Evolutionary conservation across 2,113 vertebrate species (phyloP).

Genomic region (Cottus gobio): DNA sequence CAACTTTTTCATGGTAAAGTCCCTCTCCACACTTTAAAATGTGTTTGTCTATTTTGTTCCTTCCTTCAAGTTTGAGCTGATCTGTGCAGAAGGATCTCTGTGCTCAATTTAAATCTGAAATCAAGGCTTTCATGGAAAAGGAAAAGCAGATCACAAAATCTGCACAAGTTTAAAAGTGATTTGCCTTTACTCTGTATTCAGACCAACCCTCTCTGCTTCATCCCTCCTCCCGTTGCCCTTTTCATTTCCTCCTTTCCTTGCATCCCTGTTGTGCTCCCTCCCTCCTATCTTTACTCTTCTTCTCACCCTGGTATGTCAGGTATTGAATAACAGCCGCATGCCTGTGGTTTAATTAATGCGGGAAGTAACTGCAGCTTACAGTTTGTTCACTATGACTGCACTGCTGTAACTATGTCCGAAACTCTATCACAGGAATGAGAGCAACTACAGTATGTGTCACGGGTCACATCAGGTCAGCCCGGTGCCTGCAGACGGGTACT

Average conservation of each 20-base stretch:
- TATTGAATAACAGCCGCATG: constrained; percentile 63
- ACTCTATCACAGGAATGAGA: constrained; percentile 26
- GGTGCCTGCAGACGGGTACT: background rate
- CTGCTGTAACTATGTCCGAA: constrained; percentile 24
- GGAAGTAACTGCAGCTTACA: constrained; percentile 36
- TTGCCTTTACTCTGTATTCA: background rate
- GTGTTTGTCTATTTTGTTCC: background rate
- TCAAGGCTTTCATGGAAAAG: background rate
- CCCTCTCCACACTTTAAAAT: background rate
- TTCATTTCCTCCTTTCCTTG: constrained; percentile 18
- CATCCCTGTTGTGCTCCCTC: constrained; percentile 7
- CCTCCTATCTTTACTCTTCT: constrained; percentile 14
- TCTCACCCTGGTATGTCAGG: constrained; percentile 63
- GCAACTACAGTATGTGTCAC: background rate
- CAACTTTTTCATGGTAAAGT: too few species aligned
- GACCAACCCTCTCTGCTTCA: background rate
- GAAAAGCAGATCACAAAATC: background rate
- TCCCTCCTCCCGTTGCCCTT: background rate
- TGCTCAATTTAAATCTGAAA: background rate
- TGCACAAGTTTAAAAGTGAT: background rate
- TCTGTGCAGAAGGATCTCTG: background rate
- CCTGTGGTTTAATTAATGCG: constrained; percentile 51
- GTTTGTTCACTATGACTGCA: too few species aligned
- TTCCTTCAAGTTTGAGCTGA: background rate
- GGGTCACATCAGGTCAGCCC: constrained; percentile 33